A percentile compares a stretch with the other conserved stretches of the same genome.
These are phyloP conservation scores for Teinopalpus imperialis DNA, from an alignment of 2,888 invertebrate genomes.

Conservation along the genomic window DNA sequence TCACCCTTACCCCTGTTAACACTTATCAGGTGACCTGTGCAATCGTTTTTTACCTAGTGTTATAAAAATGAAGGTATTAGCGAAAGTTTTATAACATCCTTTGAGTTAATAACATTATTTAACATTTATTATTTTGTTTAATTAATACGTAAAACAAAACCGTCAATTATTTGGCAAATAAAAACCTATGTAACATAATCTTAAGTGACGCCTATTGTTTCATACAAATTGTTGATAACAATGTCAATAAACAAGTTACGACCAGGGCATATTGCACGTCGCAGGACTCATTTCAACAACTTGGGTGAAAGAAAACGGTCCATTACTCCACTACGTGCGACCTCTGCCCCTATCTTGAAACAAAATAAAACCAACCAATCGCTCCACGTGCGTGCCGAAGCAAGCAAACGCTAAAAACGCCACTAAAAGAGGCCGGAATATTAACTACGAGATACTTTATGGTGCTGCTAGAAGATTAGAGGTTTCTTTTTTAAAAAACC, in stretches of 20 bases:
- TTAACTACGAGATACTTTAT: constrained; percentile 16
- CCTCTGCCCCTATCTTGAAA: constrained; percentile 18
- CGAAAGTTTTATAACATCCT: too few species aligned
- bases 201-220: background rate
- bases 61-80: too few species aligned
- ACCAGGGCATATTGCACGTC: constrained; percentile 20
- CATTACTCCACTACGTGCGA: constrained; percentile 25
- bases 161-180: too few species aligned
- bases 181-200: too few species aligned
- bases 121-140: too few species aligned
- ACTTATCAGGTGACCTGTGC: too few species aligned
- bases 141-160: too few species aligned
- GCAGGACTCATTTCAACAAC: constrained; percentile 13
- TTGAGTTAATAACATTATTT: too few species aligned
- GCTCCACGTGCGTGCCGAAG: constrained; percentile 19
- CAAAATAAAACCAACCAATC: constrained; percentile 23
- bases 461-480: background rate
- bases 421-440: constrained; percentile 18
- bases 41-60: too few species aligned
- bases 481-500: too few species aligned
- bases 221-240: constrained; percentile 17
- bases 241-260: constrained; percentile 20
- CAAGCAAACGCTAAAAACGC: constrained; percentile 21
- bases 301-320: constrained; percentile 21
- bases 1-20: too few species aligned